Evolutionary conservation across 2,888 invertebrate species (phyloP).

Genomic region (Capitulum mitella): DNA sequence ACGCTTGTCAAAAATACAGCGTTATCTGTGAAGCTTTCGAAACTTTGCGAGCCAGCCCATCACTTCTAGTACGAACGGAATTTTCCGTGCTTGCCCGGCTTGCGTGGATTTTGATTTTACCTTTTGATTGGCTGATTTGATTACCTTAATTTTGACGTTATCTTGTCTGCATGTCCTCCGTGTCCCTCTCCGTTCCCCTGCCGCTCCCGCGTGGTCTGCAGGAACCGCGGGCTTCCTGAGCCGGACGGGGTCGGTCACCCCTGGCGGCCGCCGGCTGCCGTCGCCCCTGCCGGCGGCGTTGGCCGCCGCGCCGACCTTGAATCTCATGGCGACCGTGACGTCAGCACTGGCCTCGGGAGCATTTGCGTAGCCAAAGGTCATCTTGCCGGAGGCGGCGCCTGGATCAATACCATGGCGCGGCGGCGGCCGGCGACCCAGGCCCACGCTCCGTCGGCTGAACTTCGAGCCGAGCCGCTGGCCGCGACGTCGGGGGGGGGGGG

Average conservation of each 20-base stretch:
- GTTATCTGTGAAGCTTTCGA: no score
- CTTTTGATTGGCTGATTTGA: no score
- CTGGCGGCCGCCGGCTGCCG: neutral
- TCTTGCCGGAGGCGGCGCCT: neutral
- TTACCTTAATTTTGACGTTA: no score
- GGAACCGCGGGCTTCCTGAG: neutral
- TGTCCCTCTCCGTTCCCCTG: neutral
- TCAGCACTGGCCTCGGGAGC: slow-evolving; percentile 19
- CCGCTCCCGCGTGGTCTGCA: neutral
- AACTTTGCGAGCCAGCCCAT: no score
- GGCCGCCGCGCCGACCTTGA: neutral
- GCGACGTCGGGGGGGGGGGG: neutral
- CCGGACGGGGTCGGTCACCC: neutral
- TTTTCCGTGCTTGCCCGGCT: no score
- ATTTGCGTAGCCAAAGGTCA: slow-evolving; percentile 22
- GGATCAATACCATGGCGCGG: slow-evolving; percentile 17
- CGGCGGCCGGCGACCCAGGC: neutral
- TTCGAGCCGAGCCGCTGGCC: neutral
- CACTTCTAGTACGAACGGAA: no score
- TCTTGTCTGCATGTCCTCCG: no score
- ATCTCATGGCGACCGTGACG: slow-evolving; percentile 4
- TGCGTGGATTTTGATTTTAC: no score
- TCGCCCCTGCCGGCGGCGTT: neutral
- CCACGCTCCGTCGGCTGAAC: neutral
- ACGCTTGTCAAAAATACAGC: no score